phyloP scores from a whole-genome alignment of 1,140 invertebrate species.

The Drosophila pruinosa region DNA sequence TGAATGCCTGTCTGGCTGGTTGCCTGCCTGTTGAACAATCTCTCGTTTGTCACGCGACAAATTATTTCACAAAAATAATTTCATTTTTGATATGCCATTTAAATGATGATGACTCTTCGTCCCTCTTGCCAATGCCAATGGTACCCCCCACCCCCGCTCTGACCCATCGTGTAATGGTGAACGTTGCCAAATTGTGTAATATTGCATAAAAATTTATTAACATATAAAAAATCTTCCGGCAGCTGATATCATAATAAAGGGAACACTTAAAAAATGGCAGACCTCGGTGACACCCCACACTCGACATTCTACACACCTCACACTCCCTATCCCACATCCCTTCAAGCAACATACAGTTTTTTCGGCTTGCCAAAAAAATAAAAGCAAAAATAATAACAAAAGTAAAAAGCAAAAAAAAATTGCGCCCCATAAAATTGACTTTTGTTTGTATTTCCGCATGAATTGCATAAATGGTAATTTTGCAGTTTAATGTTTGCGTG shows the following conservation, averaged over 20 bases:
- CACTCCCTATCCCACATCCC: background rate
- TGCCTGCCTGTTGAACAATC: slow-evolving; percentile 64
- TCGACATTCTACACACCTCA: background rate
- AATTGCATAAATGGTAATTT: slow-evolving; percentile 81
- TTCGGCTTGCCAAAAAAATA: slow-evolving; percentile 18
- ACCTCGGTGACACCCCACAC: slow-evolving; percentile 12
- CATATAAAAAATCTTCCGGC: slow-evolving; percentile 72
- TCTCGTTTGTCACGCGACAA: slow-evolving; percentile 67
- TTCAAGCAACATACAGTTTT: slow-evolving; percentile 2
- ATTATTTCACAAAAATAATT: slow-evolving; percentile 74
- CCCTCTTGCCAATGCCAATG: background rate
- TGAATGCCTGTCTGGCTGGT: slow-evolving; percentile 1
- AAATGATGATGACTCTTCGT: slow-evolving; percentile 35
- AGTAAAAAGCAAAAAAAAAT: slow-evolving; percentile 25
- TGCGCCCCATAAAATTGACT: slow-evolving; percentile 72
- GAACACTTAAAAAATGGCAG: slow-evolving; percentile 73
- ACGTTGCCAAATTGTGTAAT: slow-evolving; percentile 67
- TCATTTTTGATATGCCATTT: slow-evolving; percentile 77
- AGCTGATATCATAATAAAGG: slow-evolving; percentile 76
- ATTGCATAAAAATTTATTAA: slow-evolving; percentile 79
- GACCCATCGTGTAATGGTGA: background rate
- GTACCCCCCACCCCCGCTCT: background rate
- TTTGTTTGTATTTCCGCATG: slow-evolving; percentile 81
- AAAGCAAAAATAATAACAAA: slow-evolving; percentile 26
- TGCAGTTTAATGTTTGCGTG: slow-evolving; percentile 72